phyloP scores from a whole-genome alignment of 1,140 invertebrate species.

The Pristionchus pacificus region DNA sequence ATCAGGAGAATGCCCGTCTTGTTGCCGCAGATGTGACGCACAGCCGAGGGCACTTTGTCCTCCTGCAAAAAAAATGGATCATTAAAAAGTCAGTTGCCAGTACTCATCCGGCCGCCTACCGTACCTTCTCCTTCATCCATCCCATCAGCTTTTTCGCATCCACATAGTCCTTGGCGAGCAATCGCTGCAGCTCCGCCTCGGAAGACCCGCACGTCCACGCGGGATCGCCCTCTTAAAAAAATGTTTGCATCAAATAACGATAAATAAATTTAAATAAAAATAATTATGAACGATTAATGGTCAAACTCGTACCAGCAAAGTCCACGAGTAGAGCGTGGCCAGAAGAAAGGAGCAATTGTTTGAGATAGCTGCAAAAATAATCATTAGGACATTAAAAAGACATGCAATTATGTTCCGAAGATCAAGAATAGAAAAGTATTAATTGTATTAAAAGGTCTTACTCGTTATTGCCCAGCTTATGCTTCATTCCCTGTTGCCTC shows the following conservation, averaged over 20 bases:
- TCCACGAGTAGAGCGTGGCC: constrained; percentile 52
- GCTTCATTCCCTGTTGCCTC: constrained; percentile 57
- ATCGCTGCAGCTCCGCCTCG: constrained; percentile 52
- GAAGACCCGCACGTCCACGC: constrained; percentile 42
- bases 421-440: constrained; percentile 4
- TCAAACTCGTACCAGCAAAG: constrained; percentile 19
- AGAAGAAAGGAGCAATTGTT: constrained; percentile 50
- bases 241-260: neutral
- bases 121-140: constrained; percentile 29
- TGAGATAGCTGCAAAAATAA: constrained; percentile 43
- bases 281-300: constrained; percentile 12
- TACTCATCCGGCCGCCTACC: neutral
- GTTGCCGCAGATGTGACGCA: constrained; percentile 48
- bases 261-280: constrained; percentile 11
- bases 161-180: constrained; percentile 50
- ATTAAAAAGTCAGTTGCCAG: neutral
- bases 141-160: constrained; percentile 41
- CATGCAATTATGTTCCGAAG: no score
- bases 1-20: constrained; percentile 51
- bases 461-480: constrained; percentile 45
- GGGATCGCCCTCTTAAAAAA: constrained; percentile 21
- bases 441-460: constrained; percentile 1
- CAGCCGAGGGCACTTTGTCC: constrained; percentile 30
- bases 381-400: no score
- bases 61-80: constrained; percentile 6